Evolutionary conservation across 2,797 vertebrate genomes (phyloP), one percentile per base, ranked within the genome.

Genomic region (Molossus molossus): DNA sequence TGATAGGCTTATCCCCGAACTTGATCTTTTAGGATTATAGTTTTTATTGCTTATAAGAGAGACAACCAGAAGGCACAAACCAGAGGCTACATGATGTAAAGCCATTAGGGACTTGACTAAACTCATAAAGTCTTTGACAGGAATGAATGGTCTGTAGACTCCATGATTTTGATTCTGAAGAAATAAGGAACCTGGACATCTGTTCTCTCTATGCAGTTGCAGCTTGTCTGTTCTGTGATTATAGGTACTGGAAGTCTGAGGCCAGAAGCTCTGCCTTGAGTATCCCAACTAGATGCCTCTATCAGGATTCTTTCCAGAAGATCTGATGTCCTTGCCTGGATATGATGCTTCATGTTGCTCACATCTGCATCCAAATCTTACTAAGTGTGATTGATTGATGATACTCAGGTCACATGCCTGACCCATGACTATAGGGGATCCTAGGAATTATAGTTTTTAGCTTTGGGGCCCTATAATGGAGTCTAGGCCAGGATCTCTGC

Each of bases 381-480:
- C 33, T 65, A 58, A 29, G 20, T 87, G 50, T 62, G 87, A 65
- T 69, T 45, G 55, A 67, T 14, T 50, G 60, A 33, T 87, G 55
- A 60, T 62, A 90, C 3, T 1, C n/a, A 87, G 58, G 67, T 87
- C 72, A 6, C 0, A 1, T 81, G 23, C 25, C 45, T 87, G 76
- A 94, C 45, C 17, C 17, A 9, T 87, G 58, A 60, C 65, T 45
- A 3, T 21, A 85, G 81, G 84, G 87, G 40, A 85, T 76, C 21
- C 40, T 84, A 85, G 77, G 21, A 85, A 83, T 27, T 90, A 67
- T 90, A 67, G 62, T 84, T 90, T 65, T 45, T 69, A 89, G 58
- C 8, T 84, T 79, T 80, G 2, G 25, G 81, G 23, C 1, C 37
- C 33, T 83, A 12, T 62, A 25, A 64, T 13, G 55, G 69, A 79